Percentiles rank a stretch among this genome's conserved stretches.
Evolutionary conservation across 2,797 vertebrate species (phyloP).

Genomic region (Chelon labrosus): DNA sequence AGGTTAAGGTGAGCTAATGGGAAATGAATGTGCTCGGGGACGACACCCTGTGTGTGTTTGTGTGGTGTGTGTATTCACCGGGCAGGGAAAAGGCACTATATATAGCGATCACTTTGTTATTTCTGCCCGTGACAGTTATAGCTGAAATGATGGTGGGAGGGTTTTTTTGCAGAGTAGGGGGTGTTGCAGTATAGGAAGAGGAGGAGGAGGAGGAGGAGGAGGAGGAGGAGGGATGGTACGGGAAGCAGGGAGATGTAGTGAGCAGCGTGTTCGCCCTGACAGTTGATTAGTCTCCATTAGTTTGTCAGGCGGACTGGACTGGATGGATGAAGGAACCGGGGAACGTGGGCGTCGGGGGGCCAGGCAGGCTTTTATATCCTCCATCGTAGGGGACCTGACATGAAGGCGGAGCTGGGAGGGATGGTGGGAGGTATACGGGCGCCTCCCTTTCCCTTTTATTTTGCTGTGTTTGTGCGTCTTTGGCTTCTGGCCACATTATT

Average conservation of each 20-base stretch:
- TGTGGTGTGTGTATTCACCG: neutral
- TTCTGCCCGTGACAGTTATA: slow-evolving; percentile 68
- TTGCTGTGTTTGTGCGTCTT: slow-evolving; percentile 29
- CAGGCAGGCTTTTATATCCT: slow-evolving; percentile 15
- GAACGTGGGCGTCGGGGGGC: slow-evolving; percentile 41
- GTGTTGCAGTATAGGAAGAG: neutral
- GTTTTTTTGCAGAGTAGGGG: slow-evolving; percentile 5
- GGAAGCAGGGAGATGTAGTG: slow-evolving; percentile 72
- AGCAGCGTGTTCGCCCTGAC: slow-evolving; percentile 56
- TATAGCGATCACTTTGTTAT: slow-evolving; percentile 78
- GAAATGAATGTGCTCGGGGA: slow-evolving; percentile 27
- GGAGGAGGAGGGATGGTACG: slow-evolving; percentile 22
- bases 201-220: neutral
- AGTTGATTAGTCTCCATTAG: slow-evolving; percentile 84
- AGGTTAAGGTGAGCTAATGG: slow-evolving; percentile 41
- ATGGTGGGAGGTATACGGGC: slow-evolving; percentile 8
- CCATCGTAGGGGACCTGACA: slow-evolving; percentile 39
- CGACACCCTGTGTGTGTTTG: slow-evolving; percentile 6
- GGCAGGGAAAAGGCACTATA: slow-evolving; percentile 63
- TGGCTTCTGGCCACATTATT: slow-evolving; percentile 55
- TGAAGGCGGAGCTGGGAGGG: slow-evolving; percentile 19
- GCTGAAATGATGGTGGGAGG: slow-evolving; percentile 45
- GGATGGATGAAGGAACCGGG: slow-evolving; percentile 62
- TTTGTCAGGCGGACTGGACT: slow-evolving; percentile 65
- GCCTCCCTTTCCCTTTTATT: slow-evolving; percentile 41